Base-by-base conservation (phyloP, 2,113 vertebrate genomes). In the Fulmarus glacialis region DNA sequence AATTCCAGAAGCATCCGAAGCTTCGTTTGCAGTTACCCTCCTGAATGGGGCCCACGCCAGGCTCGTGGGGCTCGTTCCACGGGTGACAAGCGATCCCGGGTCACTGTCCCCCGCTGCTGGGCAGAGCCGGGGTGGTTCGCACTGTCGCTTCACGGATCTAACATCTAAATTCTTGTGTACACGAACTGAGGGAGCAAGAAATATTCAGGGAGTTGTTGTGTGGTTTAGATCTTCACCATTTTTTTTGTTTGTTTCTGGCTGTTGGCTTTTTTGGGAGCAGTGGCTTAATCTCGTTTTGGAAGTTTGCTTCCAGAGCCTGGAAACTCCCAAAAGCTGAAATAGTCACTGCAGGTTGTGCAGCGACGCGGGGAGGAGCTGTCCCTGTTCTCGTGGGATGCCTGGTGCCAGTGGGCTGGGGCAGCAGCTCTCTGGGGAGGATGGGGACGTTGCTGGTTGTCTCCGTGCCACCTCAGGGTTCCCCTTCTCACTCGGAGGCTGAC, bases 321-420 rank as follows among this genome's bases (percentile, higher is more conserved):
- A 42, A 84, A 50, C 8, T 34, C 68, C 56, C 6, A 2, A 59
- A 38, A 47, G 56, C 48, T 45, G 26, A 8, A 40, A 32, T 21
- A 36, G 72, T 34, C 34, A 0, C 53, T 0, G 1, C 21, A 21
- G 29, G 22, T 14, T 17, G 19, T 36, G 30, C 50, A 62, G 62
- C 2, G 18, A 27, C 3, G 1, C 1, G 4, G 52, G 58, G 60
- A 85, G 81, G 52, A n/a, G 72, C 56, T 67, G 56, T 15, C 32
- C 15, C 19, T 0, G 0, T 72, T 15, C 30, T 29, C 1, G 2
- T 8, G 45, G 45, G 45, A 7, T 1, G 9, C 50, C 32, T 42
- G 45, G 7, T 1, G 8, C 50, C 27, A n/a, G n/a, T 32, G 77
- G 79, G 23, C 43, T 27, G 38, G 24, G 62, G 30, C 21, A 24